Conservation (phyloP, 2,797 vertebrate genomes). For the Agapornis canus region DNA sequence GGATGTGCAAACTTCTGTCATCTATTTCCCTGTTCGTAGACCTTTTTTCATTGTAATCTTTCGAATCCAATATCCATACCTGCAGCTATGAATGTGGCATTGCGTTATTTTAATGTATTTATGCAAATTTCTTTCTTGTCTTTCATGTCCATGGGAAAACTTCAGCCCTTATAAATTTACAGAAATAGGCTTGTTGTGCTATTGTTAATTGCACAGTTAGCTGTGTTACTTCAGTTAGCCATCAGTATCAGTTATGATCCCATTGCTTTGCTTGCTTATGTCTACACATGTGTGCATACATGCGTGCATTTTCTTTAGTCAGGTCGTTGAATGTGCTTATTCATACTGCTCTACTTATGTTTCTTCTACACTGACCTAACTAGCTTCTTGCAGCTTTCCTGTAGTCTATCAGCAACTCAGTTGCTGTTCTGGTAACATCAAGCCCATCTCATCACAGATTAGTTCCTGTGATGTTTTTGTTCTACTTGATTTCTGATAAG, state of each 20-base stretch:
- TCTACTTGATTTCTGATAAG: background rate
- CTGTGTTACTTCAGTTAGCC: background rate
- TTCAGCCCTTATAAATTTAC: background rate
- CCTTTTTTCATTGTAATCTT: background rate
- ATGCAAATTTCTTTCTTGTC: background rate
- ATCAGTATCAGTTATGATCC: background rate
- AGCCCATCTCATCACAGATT: background rate
- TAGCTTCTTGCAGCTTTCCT: background rate
- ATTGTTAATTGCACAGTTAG: background rate
- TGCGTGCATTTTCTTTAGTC: rapidly evolving
- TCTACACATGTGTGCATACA: background rate
- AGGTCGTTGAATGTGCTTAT: background rate
- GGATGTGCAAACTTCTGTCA: background rate
- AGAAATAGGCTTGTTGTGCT: background rate
- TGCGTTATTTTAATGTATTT: background rate
- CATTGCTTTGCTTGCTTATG: background rate
- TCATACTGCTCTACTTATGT: background rate
- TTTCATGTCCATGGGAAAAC: background rate
- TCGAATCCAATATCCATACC: background rate
- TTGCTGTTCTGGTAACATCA: background rate
- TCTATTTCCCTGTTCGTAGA: background rate
- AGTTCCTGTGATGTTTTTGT: background rate
- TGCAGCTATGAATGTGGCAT: background rate
- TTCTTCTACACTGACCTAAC: background rate
- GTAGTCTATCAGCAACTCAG: background rate